Evolutionary conservation across 2,113 vertebrate genomes (phyloP), one percentile per base, ranked within the genome.

Genomic region (Corydoras sp.): DNA sequence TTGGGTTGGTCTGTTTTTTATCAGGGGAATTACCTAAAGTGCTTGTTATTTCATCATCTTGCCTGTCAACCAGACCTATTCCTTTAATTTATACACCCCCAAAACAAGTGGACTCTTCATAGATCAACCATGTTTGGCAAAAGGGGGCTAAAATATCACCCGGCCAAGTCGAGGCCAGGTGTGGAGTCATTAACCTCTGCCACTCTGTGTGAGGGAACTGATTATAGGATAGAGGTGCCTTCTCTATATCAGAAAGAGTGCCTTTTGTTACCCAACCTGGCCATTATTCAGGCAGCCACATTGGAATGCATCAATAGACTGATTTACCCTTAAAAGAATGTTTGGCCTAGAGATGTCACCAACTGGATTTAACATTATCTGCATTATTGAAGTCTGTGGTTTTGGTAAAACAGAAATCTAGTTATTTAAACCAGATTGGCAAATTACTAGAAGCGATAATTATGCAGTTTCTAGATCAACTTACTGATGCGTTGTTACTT

Each of bases 21-120:
- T 95, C 93, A 92, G 85, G 90, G 85, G 91, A 96, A 92, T 93
- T 95, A 92, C 91, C 90, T 92, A 92, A 97, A 97, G 94, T 95
- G 94, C 91, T 91, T 94, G 86, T 96, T 93, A 93, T 93, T 95
- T 94, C 91, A 91, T 95, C 91, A 92, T 95, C 92, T 91, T 89
- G 88, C 83, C 92, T 88, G 92, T 93, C 92, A 92, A 88, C 82
- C 77, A 86, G 87, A 87, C 87, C 83, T 89, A 90, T 93, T 92
- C 85, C 91, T 92, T 93, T 94, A 92, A 97, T 95, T 93, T 92
- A 94, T 92, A 92, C 90, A 89, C 84, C 77, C 86, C 87, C 85
- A 88, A 90, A 87, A 92, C 88, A 90, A 91, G 88, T 90, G 88
- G 80, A 83, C 81, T 84, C 70, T 89, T 90, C 89, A 94, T 96